Conservation (phyloP, 2,797 vertebrate genomes). For the Dendrocincla fuliginosa region DNA sequence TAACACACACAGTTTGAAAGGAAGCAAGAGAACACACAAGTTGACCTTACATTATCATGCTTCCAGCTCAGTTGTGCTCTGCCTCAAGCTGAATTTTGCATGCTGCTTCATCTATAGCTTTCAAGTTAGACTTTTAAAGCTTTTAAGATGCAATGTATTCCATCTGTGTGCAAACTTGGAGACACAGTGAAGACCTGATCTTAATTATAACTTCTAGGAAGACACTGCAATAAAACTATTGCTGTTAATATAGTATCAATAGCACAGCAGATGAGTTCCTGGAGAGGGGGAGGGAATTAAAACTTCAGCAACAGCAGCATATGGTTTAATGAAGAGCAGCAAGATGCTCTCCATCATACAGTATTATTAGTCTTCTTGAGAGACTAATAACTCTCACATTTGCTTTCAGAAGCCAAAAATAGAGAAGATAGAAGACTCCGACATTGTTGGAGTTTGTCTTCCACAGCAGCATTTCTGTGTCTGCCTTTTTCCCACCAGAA, state of each 20-base stretch:
- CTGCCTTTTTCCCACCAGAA: neutral
- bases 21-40: neutral
- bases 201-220: slow-evolving; percentile 30
- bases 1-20: neutral
- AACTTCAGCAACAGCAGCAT: slow-evolving; percentile 5
- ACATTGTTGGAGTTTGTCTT: neutral
- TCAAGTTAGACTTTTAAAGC: neutral
- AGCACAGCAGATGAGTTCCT: neutral
- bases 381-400: neutral
- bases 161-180: neutral
- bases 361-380: neutral
- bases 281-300: neutral
- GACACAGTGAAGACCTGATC: neutral
- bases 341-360: neutral
- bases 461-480: neutral
- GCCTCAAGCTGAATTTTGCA: neutral
- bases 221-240: neutral
- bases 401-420: neutral
- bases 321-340: slow-evolving; percentile 15
- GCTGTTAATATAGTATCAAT: neutral
- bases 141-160: neutral
- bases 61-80: neutral
- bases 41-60: fast-evolving
- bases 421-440: neutral
- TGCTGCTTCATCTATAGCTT: neutral